Conservation (phyloP, 2,888 invertebrate species). For the Melanchra persicariae region DNA sequence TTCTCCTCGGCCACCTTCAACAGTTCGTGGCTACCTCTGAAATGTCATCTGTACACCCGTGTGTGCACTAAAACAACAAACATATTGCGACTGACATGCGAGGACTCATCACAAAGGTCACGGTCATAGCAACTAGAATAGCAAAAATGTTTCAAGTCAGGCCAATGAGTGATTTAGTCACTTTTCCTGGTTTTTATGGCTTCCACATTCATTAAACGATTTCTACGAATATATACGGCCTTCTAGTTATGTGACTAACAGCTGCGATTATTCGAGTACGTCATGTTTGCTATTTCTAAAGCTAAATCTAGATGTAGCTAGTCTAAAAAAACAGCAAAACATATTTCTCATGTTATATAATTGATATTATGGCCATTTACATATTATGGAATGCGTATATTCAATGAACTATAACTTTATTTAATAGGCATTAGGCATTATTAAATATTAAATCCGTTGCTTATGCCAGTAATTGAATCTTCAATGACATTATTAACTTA, state of each 20-base stretch:
- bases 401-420: neutral
- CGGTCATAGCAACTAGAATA: slow-evolving; percentile 5
- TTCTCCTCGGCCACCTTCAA: slow-evolving; percentile 29
- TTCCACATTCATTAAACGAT: slow-evolving; percentile 12
- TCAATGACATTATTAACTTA: neutral
- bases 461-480: neutral
- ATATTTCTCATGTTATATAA: neutral
- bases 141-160: slow-evolving; percentile 44
- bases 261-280: neutral
- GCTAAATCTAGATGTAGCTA: neutral
- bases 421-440: neutral
- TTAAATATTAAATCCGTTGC: neutral
- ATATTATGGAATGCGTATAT: neutral
- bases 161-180: slow-evolving; percentile 37
- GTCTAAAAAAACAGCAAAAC: neutral
- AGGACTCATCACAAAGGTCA: slow-evolving; percentile 52
- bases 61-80: too few species aligned
- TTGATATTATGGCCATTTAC: neutral
- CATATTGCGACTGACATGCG: too few species aligned
- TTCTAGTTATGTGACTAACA: slow-evolving; percentile 19
- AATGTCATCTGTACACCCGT: too few species aligned
- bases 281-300: neutral
- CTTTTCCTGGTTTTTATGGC: slow-evolving; percentile 17
- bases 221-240: slow-evolving; percentile 2
- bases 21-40: slow-evolving; percentile 21